Base-by-base conservation (phyloP, 1,140 invertebrate species). In the Pachyrhynchus sulphureomaculatus region DNA sequence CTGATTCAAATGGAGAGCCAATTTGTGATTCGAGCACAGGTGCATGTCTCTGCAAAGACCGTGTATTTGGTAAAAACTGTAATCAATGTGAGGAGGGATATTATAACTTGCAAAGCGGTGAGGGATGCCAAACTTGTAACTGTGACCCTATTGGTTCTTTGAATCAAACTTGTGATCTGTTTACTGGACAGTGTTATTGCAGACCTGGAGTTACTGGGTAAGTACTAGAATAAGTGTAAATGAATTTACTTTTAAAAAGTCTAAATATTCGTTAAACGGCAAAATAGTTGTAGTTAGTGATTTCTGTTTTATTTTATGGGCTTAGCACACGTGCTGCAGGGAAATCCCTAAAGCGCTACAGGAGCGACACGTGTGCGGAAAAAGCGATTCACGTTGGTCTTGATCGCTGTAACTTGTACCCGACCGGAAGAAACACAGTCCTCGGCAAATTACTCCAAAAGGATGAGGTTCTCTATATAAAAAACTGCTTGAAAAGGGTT, bases 11-110 rank as follows among this genome's bases (percentile, higher is more conserved):
- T 33, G 88, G 87, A 10, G 81, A 87, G 13, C 83, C 85, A 0
- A 82, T 87, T 17, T 96, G 93, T 70, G 87, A 94, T 70, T 87
- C 91, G 64, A 78, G 89, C 0, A 85, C 83, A 0, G 93, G 93
- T 1, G 87, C 91, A 67, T 98, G 96, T 68, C 79, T 84, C 1
- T 98, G 96, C 75, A 89, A 91, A 57, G 83, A 87, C 0, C 86
- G 96, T 72, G 93, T 98, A 0, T 83, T 86, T 37, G 95, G 95
- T 4, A 82, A 83, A 26, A 91, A 93, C 72, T 99, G 96, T 29
- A 33, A 52, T 21, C 13, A 39, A 24, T 52, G 49, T 23, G 33
- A 52, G 13, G 84, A 90, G 45, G 92, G 92, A 0, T 94, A 86
- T 76, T 95, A 85, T 70, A 88, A 95, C 63, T 87, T 95, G 57